Evolutionary conservation across 2,113 vertebrate species (phyloP).

Genomic region (Sturnus vulgaris): DNA sequence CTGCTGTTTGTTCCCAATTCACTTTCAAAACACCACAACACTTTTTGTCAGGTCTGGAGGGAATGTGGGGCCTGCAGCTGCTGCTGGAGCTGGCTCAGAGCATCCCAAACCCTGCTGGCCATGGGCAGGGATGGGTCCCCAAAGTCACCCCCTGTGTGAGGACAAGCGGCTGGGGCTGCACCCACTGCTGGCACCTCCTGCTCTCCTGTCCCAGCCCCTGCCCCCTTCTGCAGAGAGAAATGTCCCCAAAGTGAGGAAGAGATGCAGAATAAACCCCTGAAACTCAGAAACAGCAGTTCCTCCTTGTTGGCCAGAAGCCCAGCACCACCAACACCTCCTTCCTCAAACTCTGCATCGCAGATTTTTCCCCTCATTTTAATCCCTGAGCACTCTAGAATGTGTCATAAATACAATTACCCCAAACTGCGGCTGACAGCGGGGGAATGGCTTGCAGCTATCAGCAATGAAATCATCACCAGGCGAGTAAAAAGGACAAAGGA

Average conservation of each 20-base stretch:
- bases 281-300: neutral
- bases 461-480: neutral
- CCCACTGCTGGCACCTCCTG: neutral
- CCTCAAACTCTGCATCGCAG: neutral
- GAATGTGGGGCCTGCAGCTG: neutral
- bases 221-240: neutral
- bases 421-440: neutral
- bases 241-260: neutral
- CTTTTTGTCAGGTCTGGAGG: neutral
- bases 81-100: neutral
- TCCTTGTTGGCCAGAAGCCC: neutral
- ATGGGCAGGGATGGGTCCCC: accelerated
- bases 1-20: neutral
- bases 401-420: accelerated
- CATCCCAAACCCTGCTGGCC: neutral
- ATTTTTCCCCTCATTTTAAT: neutral
- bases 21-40: neutral
- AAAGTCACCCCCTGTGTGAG: accelerated
- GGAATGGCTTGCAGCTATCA: neutral
- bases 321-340: neutral
- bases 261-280: neutral
- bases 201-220: neutral
- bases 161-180: neutral
- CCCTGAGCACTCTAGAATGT: neutral
- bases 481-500: neutral